Conservation (phyloP, 2,797 vertebrate species). For the Dendrocincla fuliginosa region DNA sequence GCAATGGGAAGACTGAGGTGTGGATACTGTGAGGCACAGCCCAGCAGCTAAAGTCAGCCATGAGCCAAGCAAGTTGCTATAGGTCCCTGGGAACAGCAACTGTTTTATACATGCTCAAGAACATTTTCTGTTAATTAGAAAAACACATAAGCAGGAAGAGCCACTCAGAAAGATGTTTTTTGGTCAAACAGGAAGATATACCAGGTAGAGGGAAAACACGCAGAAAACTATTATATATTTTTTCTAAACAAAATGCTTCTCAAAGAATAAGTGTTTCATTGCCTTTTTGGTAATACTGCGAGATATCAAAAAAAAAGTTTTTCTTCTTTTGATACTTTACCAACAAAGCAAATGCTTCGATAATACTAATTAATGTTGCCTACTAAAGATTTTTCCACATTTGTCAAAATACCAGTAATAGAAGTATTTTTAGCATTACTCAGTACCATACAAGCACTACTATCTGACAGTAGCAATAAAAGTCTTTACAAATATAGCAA, state of each 20-base stretch:
- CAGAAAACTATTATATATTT: background rate
- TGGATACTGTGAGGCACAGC: background rate
- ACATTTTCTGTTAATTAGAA: background rate
- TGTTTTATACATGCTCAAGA: background rate
- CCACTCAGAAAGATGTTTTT: background rate
- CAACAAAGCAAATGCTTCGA: background rate
- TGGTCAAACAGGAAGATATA: background rate
- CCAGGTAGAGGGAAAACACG: background rate
- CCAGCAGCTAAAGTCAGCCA: background rate
- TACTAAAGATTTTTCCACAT: no score
- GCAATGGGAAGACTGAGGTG: background rate
- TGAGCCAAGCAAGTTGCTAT: fast-evolving
- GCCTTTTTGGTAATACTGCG: background rate
- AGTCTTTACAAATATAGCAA: background rate
- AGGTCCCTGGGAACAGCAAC: background rate
- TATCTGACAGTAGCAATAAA: background rate
- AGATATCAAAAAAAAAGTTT: background rate
- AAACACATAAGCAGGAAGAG: background rate
- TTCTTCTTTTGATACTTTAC: background rate
- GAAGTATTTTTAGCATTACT: background rate
- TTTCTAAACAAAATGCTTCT: background rate
- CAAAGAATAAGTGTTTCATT: background rate
- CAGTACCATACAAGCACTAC: background rate
- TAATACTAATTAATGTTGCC: background rate
- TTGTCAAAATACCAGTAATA: background rate